Percentiles rank a stretch among this genome's conserved stretches.
Evolutionary conservation across 2,888 invertebrate species (phyloP).

Genomic region (Ormyrus rosae): DNA sequence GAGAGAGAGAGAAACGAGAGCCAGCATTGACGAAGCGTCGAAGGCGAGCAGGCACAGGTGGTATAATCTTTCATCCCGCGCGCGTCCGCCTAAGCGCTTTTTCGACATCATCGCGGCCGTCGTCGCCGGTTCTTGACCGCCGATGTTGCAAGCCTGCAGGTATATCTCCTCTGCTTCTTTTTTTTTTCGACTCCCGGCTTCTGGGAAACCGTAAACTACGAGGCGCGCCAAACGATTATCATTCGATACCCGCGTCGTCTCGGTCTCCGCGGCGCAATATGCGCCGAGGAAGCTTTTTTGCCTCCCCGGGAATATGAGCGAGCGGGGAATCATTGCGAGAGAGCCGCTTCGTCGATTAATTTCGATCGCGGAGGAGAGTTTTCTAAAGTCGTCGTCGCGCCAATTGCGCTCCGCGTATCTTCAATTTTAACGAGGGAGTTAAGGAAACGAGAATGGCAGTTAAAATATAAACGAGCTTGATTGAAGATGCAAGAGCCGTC

Average conservation of each 20-base stretch:
- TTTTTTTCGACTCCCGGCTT: background rate
- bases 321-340: background rate
- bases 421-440: background rate
- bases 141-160: background rate
- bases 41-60: conserved; percentile 1
- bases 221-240: conserved; percentile 30
- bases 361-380: no score
- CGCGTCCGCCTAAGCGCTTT: conserved; percentile 23
- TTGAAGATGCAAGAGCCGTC: conserved; percentile 33
- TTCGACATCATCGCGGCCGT: conserved; percentile 16
- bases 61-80: conserved; percentile 31
- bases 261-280: background rate
- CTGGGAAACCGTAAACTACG: conserved; percentile 45
- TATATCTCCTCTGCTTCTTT: background rate
- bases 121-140: conserved; percentile 45
- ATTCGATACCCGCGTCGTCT: conserved; percentile 17
- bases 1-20: background rate
- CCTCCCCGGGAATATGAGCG: background rate
- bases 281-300: background rate
- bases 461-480: conserved; percentile 38
- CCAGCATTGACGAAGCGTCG: conserved; percentile 10
- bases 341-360: no score
- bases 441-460: conserved; percentile 2
- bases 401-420: no score
- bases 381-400: no score